Evolutionary conservation across 1,140 invertebrate genomes (phyloP).

Genomic region (Zaprionus ghesquierei): DNA sequence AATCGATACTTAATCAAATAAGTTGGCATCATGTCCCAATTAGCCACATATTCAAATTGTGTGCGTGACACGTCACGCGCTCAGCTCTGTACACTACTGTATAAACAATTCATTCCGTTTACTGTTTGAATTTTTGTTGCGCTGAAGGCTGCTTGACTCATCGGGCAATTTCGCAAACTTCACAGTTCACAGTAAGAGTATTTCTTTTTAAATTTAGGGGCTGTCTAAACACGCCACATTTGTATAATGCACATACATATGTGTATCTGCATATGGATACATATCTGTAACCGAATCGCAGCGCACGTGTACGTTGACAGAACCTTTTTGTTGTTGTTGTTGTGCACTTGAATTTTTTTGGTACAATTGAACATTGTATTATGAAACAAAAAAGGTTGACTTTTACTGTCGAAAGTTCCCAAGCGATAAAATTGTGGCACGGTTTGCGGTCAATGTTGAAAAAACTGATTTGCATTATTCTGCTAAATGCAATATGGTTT

Average conservation of each 20-base stretch:
- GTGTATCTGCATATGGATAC: not conserved
- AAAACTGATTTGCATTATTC: not conserved
- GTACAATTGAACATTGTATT: not conserved
- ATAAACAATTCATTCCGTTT: slow-evolving; percentile 5
- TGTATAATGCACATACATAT: not conserved
- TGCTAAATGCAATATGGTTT: not conserved
- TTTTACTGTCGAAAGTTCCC: not conserved
- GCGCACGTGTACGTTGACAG: not conserved
- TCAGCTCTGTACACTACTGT: not conserved
- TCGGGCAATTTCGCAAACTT: slow-evolving; percentile 10
- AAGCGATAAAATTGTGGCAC: not conserved
- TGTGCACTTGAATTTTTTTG: slow-evolving; percentile 1
- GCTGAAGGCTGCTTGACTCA: slow-evolving; percentile 35
- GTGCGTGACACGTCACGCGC: not conserved
- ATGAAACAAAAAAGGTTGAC: not conserved
- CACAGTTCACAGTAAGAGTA: not conserved
- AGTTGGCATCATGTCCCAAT: not conserved
- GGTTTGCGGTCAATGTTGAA: not conserved
- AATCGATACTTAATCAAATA: not conserved
- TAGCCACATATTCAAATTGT: not conserved
- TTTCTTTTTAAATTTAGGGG: slow-evolving; percentile 3
- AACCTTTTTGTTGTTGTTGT: not conserved
- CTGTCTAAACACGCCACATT: not conserved
- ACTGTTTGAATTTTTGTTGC: slow-evolving; percentile 19
- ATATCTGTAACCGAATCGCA: not conserved